Evolutionary conservation across 2,888 invertebrate species (phyloP), one percentile per base, ranked within the genome.

Genomic region (Idaea aversata): DNA sequence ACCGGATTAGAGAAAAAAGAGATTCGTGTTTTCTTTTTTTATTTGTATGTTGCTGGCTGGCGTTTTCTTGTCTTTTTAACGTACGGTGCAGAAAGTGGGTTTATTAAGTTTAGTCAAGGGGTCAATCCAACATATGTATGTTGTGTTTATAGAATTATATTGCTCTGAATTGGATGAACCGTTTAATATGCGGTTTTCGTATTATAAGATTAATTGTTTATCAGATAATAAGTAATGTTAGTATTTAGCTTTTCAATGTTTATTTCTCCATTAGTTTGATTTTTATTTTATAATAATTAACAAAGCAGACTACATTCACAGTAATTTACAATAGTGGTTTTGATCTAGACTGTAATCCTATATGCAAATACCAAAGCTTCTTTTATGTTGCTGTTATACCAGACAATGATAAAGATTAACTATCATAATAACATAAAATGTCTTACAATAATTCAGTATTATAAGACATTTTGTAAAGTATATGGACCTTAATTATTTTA

Each of bases 1-100:
- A 78, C 69, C 79, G 80, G 82, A 83, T 87, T 87, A 88, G 87
- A 88, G 88, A 88, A 87, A 85, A 85, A 81, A 77, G 70, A 70
- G 66, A 70, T 72, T 67, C 69, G 75, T 69, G 75, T 78, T 78
- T 78, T 74, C 71, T 73, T 59, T 47, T 25, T 47, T 47, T 47
- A 47, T 47, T 47, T 47, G 61, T 64, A 61, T 61, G 62, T 72
- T 63, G 66, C 57, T 61, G 63, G 65, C 47, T 61, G 36, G 57
- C 47, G 47, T 47, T 16, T n/a, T 57, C 64, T 64, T 63, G 34
- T 16, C 58, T 65, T 61, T 62, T 57, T 63, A 47, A 10, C 36
- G 58, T 35, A 25, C 10, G 5, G 47, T 10, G 47, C 47, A 47
- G 47, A 47, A 47, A 47, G 47, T 47, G 47, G 47, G 47, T 47